Conservation (phyloP, 2,113 vertebrate genomes). For the Bathybates hornii region DNA sequence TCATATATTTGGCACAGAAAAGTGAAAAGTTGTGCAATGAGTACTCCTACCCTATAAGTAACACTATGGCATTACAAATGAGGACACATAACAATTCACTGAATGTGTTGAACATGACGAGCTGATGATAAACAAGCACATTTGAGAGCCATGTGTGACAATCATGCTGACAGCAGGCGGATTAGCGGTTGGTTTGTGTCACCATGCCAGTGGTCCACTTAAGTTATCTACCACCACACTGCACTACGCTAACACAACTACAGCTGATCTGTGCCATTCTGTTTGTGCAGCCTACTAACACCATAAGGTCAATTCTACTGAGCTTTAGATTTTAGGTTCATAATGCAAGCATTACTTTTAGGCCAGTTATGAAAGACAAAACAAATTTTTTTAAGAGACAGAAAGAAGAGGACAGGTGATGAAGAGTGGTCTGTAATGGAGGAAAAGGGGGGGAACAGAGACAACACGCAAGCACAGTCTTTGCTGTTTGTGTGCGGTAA, state of each 20-base stretch:
- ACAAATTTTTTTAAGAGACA: background rate
- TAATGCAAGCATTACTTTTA: background rate
- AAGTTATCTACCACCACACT: background rate
- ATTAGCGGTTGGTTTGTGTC: constrained; percentile 12
- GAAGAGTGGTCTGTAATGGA: background rate
- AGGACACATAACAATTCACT: background rate
- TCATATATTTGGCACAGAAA: background rate
- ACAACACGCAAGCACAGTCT: background rate
- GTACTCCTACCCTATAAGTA: background rate
- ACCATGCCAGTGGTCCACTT: constrained; percentile 21
- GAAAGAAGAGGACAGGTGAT: background rate
- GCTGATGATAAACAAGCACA: background rate
- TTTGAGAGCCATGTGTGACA: background rate
- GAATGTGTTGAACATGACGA: background rate
- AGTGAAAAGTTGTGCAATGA: background rate
- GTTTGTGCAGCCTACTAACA: background rate
- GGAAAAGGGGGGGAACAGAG: background rate
- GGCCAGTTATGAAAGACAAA: background rate
- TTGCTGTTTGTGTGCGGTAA: background rate
- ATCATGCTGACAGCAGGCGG: background rate
- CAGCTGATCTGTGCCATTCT: background rate
- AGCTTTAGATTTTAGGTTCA: background rate
- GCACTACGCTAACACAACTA: background rate
- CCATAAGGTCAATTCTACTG: background rate
- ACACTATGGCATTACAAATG: background rate